Percentiles rank a stretch among this genome's conserved stretches.
These are phyloP conservation scores for Drosophila ironensis DNA, from an alignment of 1,140 invertebrate species.

Conservation along the genomic window DNA sequence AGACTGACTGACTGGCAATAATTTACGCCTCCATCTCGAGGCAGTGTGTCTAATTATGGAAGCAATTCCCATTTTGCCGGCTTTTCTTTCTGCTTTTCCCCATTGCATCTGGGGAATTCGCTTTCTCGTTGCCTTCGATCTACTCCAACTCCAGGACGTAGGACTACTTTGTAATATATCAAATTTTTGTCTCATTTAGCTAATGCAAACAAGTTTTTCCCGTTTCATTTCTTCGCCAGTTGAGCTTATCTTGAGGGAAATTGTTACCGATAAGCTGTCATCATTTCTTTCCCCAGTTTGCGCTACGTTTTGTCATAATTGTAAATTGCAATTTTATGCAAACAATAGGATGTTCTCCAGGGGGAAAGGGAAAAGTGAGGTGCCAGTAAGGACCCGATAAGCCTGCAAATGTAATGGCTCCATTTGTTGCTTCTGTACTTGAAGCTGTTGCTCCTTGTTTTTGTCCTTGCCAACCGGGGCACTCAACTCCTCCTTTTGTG, in stretches of 20 bases:
- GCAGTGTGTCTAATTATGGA: slow-evolving; percentile 70
- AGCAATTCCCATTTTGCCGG: slow-evolving; percentile 27
- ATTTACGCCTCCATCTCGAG: slow-evolving; percentile 61
- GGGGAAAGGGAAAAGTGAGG: not conserved
- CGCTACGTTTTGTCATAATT: slow-evolving; percentile 71
- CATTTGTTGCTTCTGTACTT: slow-evolving; percentile 59
- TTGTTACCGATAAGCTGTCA: slow-evolving; percentile 16
- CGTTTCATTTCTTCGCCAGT: slow-evolving; percentile 10
- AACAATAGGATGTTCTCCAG: slow-evolving; percentile 49
- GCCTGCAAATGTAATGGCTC: slow-evolving; percentile 53
- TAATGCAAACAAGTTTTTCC: slow-evolving; percentile 46
- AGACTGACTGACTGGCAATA: slow-evolving; percentile 48
- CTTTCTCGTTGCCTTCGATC: slow-evolving; percentile 8
- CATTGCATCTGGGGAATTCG: slow-evolving; percentile 22
- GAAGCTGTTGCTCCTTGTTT: slow-evolving; percentile 68
- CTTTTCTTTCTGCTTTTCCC: not conserved
- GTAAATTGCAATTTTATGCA: slow-evolving; percentile 82
- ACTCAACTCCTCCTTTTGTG: slow-evolving; percentile 48
- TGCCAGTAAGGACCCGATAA: slow-evolving; percentile 48
- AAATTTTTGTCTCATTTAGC: slow-evolving; percentile 77
- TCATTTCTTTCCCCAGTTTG: slow-evolving; percentile 6
- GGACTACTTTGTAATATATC: slow-evolving; percentile 50
- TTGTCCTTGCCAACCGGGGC: slow-evolving; percentile 62
- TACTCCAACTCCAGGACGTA: not conserved
- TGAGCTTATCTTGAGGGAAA: slow-evolving; percentile 23